Evolutionary conservation across 37 sponge, comb jelly and placozoan species (phyloP).

Genomic region (Beroe forskalii): DNA sequence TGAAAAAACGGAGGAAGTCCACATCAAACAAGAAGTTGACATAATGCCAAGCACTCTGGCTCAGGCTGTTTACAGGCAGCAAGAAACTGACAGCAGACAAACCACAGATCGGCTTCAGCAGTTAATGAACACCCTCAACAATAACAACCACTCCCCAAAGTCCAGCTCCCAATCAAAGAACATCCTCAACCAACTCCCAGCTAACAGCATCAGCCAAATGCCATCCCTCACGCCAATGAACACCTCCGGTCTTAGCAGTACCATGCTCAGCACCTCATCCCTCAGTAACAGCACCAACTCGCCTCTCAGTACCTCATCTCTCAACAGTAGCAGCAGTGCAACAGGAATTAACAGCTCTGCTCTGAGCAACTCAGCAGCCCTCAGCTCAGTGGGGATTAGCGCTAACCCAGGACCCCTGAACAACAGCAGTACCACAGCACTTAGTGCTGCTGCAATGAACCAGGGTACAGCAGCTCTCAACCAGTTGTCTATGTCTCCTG

Average conservation of each 20-base stretch:
- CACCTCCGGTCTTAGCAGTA: neutral
- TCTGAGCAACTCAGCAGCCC: neutral
- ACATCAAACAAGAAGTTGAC: conserved; percentile 28
- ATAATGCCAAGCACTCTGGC: neutral
- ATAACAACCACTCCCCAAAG: neutral
- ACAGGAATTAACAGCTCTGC: neutral
- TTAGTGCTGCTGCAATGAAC: neutral
- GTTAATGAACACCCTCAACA: conserved; percentile 19
- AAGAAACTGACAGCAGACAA: neutral
- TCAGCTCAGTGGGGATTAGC: no score
- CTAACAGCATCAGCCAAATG: neutral
- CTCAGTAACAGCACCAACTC: neutral
- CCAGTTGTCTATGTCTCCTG: neutral
- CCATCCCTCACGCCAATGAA: neutral
- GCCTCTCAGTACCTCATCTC: neutral
- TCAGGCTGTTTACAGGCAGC: neutral
- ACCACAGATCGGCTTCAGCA: conserved; percentile 43
- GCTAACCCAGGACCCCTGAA: neutral
- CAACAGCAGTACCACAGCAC: neutral
- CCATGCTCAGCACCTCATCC: neutral
- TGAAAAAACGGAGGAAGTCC: conserved; percentile 4
- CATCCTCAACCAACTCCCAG: neutral
- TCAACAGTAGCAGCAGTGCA: neutral
- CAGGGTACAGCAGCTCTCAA: neutral
- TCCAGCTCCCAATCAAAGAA: neutral